Evolutionary conservation across 2,113 vertebrate species (phyloP), one percentile per base, ranked within the genome.

Genomic region (Tor tambroides): DNA sequence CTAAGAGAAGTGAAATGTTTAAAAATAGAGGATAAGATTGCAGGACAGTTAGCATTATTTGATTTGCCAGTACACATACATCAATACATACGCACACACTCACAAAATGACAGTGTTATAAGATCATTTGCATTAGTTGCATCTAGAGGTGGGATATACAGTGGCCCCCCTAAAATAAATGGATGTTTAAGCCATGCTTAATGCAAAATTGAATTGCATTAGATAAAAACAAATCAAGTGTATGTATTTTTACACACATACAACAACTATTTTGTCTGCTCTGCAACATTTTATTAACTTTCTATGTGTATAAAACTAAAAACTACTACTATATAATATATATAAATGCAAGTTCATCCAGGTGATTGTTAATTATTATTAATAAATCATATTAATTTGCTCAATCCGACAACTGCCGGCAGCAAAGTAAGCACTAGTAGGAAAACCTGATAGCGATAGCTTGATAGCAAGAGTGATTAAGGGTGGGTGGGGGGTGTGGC

Each of bases 61-160:
- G 21, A 8, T 51, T 49, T 83, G 41, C 2, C 61, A 69, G 15
- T 5, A 1, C 61, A 69, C 41, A 83, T 56, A 12, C 26, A 54
- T 2, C 0, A 19, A 21, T 1, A 75, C 72, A 76, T 7, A 17
- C 0, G 2, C 81, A 83, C 65, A 83, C 43, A 51, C 28, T 7
- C 6, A 12, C 6, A 32, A 49, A 3, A 46, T 46, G 12, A 7
- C 41, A 46, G 0, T 28, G 10, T 67, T 28, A 65, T 5, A 43
- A 14, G 23, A 75, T 75, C 5, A 15, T 71, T 51, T 2, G 43
- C 43, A 21, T 81, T 41, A 63, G 54, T 41, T 80, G 56, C 54
- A 38, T 80, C 3, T 41, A 61, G 54, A n/a, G 32, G 78, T 61
- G 78, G 54, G 49, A 79, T 56, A 79, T 79, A 79, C 17, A 23